Evolutionary conservation across 1,140 invertebrate genomes (phyloP).

Genomic region (Trichoplusia ni): DNA sequence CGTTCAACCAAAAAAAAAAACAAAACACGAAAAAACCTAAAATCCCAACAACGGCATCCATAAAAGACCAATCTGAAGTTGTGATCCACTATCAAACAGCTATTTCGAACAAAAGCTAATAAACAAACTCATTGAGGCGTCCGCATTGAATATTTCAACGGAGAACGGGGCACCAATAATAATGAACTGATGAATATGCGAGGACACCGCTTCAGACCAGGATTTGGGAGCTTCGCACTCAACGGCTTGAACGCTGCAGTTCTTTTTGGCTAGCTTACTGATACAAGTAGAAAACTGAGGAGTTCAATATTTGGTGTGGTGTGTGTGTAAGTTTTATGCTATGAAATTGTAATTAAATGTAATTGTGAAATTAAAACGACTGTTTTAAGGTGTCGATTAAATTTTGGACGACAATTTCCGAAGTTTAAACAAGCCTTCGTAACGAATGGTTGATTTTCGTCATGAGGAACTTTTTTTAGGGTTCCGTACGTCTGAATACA

Average conservation of each 20-base stretch:
- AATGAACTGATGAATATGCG: slow-evolving; percentile 64
- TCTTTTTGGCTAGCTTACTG: neutral
- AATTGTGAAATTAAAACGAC: no score
- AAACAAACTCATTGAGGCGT: slow-evolving; percentile 34
- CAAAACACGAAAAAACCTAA: neutral
- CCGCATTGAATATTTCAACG: slow-evolving; percentile 48
- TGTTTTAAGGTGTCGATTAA: no score
- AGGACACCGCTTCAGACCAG: slow-evolving; percentile 33
- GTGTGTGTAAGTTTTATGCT: no score
- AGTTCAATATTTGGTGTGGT: no score
- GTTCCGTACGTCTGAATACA: no score
- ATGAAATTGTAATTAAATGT: no score
- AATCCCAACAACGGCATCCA: no score
- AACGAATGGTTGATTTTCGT: no score
- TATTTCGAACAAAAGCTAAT: slow-evolving; percentile 40
- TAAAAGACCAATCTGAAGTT: slow-evolving; percentile 10
- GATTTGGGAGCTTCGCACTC: slow-evolving; percentile 2
- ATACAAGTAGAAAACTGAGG: neutral
- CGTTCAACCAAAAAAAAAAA: neutral
- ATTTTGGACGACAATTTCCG: no score
- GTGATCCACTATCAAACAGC: slow-evolving; percentile 17
- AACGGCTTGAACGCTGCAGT: neutral
- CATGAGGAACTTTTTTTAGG: no score
- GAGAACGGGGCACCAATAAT: slow-evolving; percentile 49
- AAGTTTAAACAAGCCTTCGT: no score